Conservation (phyloP, 2,113 vertebrate genomes). For the Smithornis capensis region DNA sequence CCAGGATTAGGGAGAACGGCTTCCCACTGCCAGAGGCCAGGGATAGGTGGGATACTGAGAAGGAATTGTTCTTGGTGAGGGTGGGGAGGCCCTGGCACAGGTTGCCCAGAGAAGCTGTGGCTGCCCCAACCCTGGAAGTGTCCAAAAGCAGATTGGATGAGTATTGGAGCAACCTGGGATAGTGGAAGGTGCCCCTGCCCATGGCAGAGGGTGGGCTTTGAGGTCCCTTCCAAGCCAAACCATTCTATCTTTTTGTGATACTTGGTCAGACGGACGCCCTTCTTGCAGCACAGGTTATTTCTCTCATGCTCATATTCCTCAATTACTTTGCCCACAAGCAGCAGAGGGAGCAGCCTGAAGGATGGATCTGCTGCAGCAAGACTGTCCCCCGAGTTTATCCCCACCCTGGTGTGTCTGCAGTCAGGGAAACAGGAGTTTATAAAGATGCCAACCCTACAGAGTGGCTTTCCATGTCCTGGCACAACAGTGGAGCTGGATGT, state of each 20-base stretch:
- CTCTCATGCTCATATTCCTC: neutral
- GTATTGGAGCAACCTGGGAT: neutral
- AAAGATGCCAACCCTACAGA: neutral
- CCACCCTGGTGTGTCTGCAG: neutral
- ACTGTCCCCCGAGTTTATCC: neutral
- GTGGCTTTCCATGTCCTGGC: neutral
- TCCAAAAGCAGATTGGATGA: rapidly evolving
- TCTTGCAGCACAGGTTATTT: neutral
- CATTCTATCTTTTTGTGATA: too few species aligned
- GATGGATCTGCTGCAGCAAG: neutral
- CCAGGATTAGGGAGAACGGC: too few species aligned
- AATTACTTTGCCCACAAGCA: neutral
- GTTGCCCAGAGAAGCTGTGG: neutral
- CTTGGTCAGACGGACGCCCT: neutral
- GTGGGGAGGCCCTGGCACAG: too few species aligned
- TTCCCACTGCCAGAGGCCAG: too few species aligned
- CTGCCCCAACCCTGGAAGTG: neutral
- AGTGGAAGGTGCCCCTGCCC: neutral
- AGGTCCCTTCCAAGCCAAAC: neutral
- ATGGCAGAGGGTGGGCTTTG: neutral
- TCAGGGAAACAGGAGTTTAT: neutral
- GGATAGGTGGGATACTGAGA: too few species aligned
- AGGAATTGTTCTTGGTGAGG: too few species aligned
- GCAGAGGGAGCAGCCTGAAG: neutral
- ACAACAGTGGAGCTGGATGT: neutral